Evolutionary conservation across 2,888 invertebrate species (phyloP), one percentile per base, ranked within the genome.

Genomic region (Mesopsocus fuscifrons): DNA sequence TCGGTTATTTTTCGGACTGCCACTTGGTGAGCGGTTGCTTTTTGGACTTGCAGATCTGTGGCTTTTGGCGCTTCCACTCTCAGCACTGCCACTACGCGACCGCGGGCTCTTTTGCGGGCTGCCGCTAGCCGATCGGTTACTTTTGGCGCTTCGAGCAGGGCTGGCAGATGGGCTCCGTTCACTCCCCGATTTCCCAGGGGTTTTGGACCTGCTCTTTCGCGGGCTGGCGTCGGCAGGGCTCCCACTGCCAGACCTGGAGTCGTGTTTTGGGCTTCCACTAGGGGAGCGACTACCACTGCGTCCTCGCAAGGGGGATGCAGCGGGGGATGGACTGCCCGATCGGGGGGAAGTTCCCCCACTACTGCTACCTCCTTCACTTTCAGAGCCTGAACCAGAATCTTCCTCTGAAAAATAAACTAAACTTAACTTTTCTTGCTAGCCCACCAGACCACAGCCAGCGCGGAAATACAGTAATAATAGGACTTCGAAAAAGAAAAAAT

Each of bases 301-400:
- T 33, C 44, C 34, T 1, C 34, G 49, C 38, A 51, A 52, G 15
- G 34, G 46, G 15, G 46, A 44, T 16, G 38, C 26, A 18, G 23
- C 33, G 9, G 46, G 44, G 16, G 20, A 44, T 13, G 41, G 46
- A 44, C 34, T 46, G 11, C 41, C 26, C 8, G 47, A 48, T 15
- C 45, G 34, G 13, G 13, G 23, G 15, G 33, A 34, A 4, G 26
- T 34, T 6, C 38, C 35, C 21, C 46, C 33, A 16, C 33, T 33
- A 9, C 17, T 61, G 2, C 65, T 64, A n/a, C 60, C 64, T 51
- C 61, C 62, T 9, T 46, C 47, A 15, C 45, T 45, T 26, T 66
- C 68, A 1, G 67, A 67, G 9, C 63, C 66, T 3, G 66, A 65
- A 43, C 60, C 63, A 13, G 45, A 45, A 43, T 46, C 45, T 45